Evolutionary conservation across 2,113 vertebrate genomes (phyloP), one percentile per base, ranked within the genome.

Genomic region (Ifrita kowaldi): DNA sequence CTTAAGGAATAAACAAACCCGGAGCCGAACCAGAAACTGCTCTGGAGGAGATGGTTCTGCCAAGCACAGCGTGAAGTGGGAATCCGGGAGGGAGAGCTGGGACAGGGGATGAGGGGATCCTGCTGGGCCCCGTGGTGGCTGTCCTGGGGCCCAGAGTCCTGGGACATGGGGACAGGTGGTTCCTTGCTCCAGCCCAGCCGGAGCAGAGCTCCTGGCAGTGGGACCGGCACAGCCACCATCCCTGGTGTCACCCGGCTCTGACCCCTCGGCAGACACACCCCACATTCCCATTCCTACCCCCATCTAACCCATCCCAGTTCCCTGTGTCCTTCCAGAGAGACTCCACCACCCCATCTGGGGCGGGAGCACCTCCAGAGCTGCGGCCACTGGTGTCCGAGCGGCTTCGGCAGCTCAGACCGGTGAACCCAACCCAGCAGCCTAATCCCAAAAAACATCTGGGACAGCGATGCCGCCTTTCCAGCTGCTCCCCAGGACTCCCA

Each of bases 1-100:
- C 80, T 95, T n/a, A 55, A 92, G 95, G 91, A 96, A 96, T 67
- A 95, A 95, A 93, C 87, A 95, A 92, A 63, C 59, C 50, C 22
- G 0, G 62, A 63, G 92, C 67, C 1, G 42, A 93, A 90, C 37
- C 86, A 60, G 83, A 49, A 69, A 13, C 79, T 7, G 83, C 75
- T 85, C 62, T 16, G 67, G 49, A 82, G 46, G 78, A 90, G 79
- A 89, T 1, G 32, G 69, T 85, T 47, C 57, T 12, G 79, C 60
- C 77, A n/a, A 67, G 81, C 7, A 19, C 44, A 11, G 63, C 1
- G 1, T 8, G 59, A 33, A 49, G 63, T 9, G 39, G 74, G 56
- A 41, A 60, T 14, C 26, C 3, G 15, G 14, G 68, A 59, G 57
- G 79, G n/a, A 69, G 35, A n/a, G 28, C n/a, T 3, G n/a, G 56